Base-by-base conservation (phyloP, 2,797 vertebrate species). In the Chelon labrosus region DNA sequence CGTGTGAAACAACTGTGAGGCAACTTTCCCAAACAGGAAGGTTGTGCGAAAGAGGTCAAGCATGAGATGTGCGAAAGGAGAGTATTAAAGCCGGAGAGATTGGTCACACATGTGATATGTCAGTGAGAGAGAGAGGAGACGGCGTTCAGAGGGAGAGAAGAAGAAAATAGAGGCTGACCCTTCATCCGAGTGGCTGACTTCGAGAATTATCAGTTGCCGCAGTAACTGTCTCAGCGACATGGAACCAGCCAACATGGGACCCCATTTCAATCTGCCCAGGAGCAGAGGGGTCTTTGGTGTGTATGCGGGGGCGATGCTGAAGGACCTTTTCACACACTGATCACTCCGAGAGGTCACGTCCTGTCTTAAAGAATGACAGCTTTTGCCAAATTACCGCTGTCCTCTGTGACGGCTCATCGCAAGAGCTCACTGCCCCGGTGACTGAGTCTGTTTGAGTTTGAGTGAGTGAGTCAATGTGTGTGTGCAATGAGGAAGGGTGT, bases 151-250 rank as follows among this genome's bases (percentile, higher is more conserved):
- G 53, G 39, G 47, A 63, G 71, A 65, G 53, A 70, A 47, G 54
- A 60, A 65, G 78, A 70, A 82, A 84, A 88, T 65, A 57, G 70
- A 67, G 50, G 65, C 39, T 67, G 81, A 85, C 82, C 80, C 83
- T 75, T 75, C 62, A 74, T 90, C 80, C 55, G 42, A 83, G 69
- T 19, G 70, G 57, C 76, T 77, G 70, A 46, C 58, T 75, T n/a
- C 0, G 73, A 65, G 76, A 87, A 79, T 89, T 74, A 89, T 89
- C 87, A 84, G 80, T 71, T 60, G 17, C 80, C 66, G 88, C 77
- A 38, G 83, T 81, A 82, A 82, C 57, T 70, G 76, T 62, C 54
- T 84, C 69, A 16, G 72, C 80, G 83, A 73, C 77, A 88, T 17
- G 6, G 19, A 79, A 49, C 47, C 58, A 49, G 72, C 66, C 19